Conservation (phyloP, 2,888 invertebrate genomes). For the Uloborus plumipes region DNA sequence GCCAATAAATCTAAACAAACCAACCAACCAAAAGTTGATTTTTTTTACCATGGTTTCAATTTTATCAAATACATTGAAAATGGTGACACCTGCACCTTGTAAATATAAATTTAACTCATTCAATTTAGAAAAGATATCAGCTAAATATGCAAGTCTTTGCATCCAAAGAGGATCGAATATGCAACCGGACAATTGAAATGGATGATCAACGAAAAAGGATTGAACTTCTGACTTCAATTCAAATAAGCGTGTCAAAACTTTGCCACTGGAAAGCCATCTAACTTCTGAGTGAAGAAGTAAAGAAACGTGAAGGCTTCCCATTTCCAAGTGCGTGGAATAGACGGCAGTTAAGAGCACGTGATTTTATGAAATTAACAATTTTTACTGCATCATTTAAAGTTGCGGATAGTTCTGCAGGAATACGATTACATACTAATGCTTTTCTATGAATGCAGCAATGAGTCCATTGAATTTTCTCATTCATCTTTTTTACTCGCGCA, state of each 20-base stretch:
- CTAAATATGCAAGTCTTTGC: slow-evolving; percentile 2
- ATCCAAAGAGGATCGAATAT: background rate
- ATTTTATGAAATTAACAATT: slow-evolving; percentile 13
- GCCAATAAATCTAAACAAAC: too few relatives aligned
- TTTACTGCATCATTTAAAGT: slow-evolving; percentile 5
- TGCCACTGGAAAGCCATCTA: slow-evolving; percentile 4
- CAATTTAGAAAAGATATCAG: slow-evolving; percentile 1
- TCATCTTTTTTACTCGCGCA: background rate
- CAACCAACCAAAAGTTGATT: background rate
- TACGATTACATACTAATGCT: slow-evolving; percentile 6
- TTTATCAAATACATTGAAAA: background rate
- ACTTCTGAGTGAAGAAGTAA: slow-evolving; percentile 16
- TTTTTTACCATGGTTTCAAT: background rate
- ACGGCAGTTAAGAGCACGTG: background rate
- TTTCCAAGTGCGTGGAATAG: background rate
- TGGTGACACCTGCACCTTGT: too few relatives aligned
- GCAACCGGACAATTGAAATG: background rate
- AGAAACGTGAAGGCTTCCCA: background rate
- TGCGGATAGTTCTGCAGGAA: background rate
- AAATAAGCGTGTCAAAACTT: background rate
- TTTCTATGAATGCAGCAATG: slow-evolving; percentile 9
- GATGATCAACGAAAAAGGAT: background rate
- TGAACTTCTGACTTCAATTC: background rate
- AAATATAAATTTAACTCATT: slow-evolving; percentile 3
- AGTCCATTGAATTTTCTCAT: background rate